Conservation (phyloP, 1,140 invertebrate species). For the Drusus annulatus region DNA sequence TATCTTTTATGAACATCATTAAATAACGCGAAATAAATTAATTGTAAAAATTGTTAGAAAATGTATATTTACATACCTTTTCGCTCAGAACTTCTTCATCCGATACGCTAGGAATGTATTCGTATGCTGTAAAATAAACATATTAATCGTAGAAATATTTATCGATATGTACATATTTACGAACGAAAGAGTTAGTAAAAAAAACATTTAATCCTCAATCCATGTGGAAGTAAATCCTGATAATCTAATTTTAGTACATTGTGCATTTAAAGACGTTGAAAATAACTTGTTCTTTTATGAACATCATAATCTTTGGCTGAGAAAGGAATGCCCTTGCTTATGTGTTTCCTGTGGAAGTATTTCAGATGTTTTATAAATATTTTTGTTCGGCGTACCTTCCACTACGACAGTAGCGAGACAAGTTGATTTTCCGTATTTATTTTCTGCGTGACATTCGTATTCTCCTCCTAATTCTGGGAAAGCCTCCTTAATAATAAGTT, state of each 20-base stretch:
- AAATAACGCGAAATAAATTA: no score
- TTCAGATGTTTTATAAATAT: constrained; percentile 2
- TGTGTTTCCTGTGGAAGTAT: background rate
- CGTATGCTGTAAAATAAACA: constrained; percentile 84
- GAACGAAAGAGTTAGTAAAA: background rate
- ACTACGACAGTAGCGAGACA: constrained; percentile 86
- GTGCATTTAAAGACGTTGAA: constrained; percentile 4
- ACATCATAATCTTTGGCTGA: background rate
- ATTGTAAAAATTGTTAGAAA: background rate
- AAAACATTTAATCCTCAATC: background rate
- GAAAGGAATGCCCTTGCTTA: constrained; percentile 9
- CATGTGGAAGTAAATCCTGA: no score
- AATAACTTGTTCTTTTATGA: background rate
- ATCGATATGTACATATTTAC: background rate
- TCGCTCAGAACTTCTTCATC: constrained; percentile 86
- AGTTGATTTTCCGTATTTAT: constrained; percentile 87
- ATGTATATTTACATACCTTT: constrained; percentile 73
- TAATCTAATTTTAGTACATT: constrained; percentile 17
- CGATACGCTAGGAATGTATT: constrained; percentile 88
- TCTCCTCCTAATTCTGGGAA: constrained; percentile 94
- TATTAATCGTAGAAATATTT: constrained; percentile 9
- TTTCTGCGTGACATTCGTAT: constrained; percentile 88
- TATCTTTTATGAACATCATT: no score
- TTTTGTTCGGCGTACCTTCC: constrained; percentile 77
- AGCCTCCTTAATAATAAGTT: constrained; percentile 90